Conservation (phyloP, 2,113 vertebrate species). For the Misgurnus mizolepis region DNA sequence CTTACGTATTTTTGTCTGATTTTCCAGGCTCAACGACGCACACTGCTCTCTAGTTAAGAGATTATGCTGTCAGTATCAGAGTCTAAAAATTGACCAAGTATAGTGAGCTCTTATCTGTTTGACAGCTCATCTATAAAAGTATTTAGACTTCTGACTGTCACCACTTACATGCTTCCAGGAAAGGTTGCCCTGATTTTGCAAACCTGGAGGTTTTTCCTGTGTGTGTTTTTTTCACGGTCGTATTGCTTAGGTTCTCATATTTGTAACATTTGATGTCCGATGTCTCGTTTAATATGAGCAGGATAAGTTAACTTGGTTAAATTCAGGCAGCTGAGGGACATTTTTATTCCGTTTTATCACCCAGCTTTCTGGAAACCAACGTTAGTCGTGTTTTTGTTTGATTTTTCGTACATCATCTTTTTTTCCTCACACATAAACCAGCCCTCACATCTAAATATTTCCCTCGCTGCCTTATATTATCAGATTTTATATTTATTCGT, state of each 20-base stretch:
- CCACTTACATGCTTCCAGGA: conserved; percentile 15
- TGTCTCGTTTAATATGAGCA: conserved; percentile 13
- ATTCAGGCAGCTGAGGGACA: conserved; percentile 21
- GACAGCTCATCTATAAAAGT: conserved; percentile 28
- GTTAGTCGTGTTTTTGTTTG: conserved; percentile 1
- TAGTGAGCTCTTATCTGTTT: conserved; percentile 10
- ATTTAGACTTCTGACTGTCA: conserved; percentile 20
- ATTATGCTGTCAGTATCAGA: conserved; percentile 6
- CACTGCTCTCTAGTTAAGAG: neutral
- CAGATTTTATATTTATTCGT: neutral
- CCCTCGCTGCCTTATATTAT: conserved; percentile 16
- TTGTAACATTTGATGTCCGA: neutral
- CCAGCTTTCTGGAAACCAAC: conserved; percentile 3
- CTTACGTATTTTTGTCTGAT: neutral
- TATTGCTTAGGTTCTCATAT: neutral
- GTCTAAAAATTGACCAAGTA: conserved; percentile 4
- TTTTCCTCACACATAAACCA: neutral
- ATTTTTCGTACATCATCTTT: neutral
- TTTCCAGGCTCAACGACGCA: neutral
- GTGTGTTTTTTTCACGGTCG: neutral
- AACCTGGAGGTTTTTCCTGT: neutral
- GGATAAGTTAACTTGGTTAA: conserved; percentile 15
- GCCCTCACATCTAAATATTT: conserved; percentile 7
- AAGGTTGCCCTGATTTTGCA: conserved; percentile 14
- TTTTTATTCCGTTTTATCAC: conserved; percentile 19